Evolutionary conservation across 1,140 invertebrate genomes (phyloP).

Genomic region (Trichomalopsis sarcophagae): DNA sequence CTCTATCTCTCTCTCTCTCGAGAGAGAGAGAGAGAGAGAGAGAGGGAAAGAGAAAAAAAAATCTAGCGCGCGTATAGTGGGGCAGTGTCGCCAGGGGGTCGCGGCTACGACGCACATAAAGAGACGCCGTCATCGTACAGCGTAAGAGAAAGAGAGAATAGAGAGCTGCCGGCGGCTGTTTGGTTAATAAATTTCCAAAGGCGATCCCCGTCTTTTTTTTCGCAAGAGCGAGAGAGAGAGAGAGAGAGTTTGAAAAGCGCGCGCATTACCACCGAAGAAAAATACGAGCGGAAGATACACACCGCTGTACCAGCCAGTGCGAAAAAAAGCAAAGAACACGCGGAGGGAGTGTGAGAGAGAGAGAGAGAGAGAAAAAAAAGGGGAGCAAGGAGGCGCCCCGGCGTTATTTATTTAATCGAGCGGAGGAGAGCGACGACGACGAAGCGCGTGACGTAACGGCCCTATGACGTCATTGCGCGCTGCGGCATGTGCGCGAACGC

Average conservation of each 20-base stretch:
- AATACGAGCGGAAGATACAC: background rate
- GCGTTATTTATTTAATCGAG: conserved; percentile 30
- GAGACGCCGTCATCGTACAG: background rate
- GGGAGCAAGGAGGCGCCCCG: conserved; percentile 13
- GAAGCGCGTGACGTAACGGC: conserved; percentile 33
- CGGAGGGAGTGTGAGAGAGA: background rate
- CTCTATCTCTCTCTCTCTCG: background rate
- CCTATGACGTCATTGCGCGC: conserved; percentile 39
- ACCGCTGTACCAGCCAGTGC: background rate
- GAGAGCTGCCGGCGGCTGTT: background rate
- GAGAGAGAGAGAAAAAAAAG: conserved; percentile 5
- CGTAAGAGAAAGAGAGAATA: background rate
- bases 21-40: background rate
- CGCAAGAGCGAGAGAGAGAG: background rate
- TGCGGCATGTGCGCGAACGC: background rate
- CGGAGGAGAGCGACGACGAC: background rate
- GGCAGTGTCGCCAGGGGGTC: conserved; percentile 31
- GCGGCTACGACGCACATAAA: conserved; percentile 19
- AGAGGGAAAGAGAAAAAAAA: background rate
- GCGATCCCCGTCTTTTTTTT: background rate
- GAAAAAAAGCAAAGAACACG: background rate
- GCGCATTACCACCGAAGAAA: background rate
- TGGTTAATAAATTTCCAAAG: conserved; percentile 33
- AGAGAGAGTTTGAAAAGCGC: background rate
- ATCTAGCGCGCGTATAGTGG: background rate